A percentile compares a stretch with the other conserved stretches of the same genome.
phyloP scores from a whole-genome alignment of 1,140 invertebrate genomes.

The Nasonia giraulti region DNA sequence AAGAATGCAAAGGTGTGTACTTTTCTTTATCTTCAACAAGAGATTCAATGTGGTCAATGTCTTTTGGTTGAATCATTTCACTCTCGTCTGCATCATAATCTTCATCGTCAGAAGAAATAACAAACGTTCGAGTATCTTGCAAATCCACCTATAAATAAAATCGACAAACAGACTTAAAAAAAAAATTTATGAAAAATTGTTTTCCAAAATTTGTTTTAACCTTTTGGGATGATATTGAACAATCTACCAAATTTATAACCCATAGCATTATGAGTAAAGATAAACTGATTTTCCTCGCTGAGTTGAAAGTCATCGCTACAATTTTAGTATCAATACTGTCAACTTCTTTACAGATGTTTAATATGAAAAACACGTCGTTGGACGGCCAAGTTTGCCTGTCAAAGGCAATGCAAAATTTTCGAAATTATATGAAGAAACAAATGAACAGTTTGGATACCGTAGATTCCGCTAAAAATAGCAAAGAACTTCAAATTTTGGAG shows the following conservation, averaged over 20 bases:
- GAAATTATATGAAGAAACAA: constrained; percentile 56
- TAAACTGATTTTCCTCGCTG: neutral
- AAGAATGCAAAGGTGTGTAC: constrained; percentile 63
- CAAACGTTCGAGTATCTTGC: constrained; percentile 56
- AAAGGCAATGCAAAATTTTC: constrained; percentile 60
- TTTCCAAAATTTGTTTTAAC: neutral
- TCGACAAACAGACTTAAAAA: neutral
- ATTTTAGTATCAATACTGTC: neutral
- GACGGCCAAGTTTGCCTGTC: constrained; percentile 66
- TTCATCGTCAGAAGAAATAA: constrained; percentile 59
- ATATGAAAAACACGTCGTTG: constrained; percentile 61
- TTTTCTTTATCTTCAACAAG: constrained; percentile 55
- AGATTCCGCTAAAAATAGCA: constrained; percentile 49
- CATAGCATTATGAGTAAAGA: constrained; percentile 26
- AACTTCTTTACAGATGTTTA: constrained; percentile 60
- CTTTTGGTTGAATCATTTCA: constrained; percentile 63
- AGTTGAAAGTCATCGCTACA: constrained; percentile 3
- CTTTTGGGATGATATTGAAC: neutral
- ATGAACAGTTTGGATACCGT: constrained; percentile 37
- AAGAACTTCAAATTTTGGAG: constrained; percentile 46
- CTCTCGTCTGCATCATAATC: constrained; percentile 63
- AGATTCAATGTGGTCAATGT: constrained; percentile 55
- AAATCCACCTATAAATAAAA: constrained; percentile 52
- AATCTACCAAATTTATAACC: neutral
- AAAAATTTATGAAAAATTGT: neutral